phyloP scores from a whole-genome alignment of 2,888 invertebrate species.

The Sarcophaga carnaria region DNA sequence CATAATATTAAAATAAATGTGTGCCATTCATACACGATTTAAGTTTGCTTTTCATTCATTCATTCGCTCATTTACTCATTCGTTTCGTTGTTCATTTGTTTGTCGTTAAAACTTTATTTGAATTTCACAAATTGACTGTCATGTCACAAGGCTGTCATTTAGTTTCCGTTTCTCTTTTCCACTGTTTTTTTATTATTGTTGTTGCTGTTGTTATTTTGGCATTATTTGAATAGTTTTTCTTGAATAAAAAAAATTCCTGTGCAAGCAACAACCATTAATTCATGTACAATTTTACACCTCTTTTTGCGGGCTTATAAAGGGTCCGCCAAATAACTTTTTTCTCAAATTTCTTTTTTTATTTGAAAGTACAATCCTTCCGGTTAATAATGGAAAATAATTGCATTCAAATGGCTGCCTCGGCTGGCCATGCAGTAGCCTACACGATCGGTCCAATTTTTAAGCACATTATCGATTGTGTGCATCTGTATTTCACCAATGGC shows the following conservation, averaged over 20 bases:
- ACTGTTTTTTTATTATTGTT: background rate
- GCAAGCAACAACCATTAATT: background rate
- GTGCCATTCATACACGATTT: conserved; percentile 29
- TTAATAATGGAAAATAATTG: no score
- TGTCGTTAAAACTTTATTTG: conserved; percentile 26
- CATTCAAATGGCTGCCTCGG: no score
- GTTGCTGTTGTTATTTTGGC: background rate
- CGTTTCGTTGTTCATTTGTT: background rate
- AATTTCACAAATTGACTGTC: conserved; percentile 41
- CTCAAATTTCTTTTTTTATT: no score
- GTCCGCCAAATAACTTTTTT: no score
- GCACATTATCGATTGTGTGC: no score
- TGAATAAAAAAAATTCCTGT: background rate
- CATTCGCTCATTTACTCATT: background rate
- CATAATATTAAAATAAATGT: conserved; percentile 5
- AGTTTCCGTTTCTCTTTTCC: conserved; percentile 34
- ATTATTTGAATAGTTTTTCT: no score
- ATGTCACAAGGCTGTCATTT: conserved; percentile 28
- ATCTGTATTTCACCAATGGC: no score
- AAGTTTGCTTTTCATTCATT: background rate
- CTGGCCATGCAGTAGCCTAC: no score
- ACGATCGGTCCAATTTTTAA: no score
- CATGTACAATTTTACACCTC: conserved; percentile 16
- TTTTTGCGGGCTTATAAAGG: background rate
- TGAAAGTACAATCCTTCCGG: no score